Evolutionary conservation across 2,888 invertebrate species (phyloP), one percentile per base, ranked within the genome.

Genomic region (Mythimna albipuncta): DNA sequence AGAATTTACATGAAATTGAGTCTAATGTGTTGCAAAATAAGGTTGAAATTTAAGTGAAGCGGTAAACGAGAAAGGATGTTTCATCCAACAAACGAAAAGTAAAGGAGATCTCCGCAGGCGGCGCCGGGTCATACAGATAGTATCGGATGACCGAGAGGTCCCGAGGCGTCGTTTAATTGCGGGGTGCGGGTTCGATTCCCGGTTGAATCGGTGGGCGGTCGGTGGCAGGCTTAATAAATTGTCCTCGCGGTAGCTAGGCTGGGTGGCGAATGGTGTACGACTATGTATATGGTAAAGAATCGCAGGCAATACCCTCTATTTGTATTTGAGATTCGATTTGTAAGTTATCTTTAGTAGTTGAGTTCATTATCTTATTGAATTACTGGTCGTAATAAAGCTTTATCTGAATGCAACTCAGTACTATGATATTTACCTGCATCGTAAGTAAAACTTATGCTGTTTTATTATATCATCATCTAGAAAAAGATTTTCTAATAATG

Each of bases 91-190:
- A 68, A 32, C 68, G 61, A 52, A 78, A 75, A 79, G 79, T 87
- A 87, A 87, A 90, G 89, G 87, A 89, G 88, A 89, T 89, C 90
- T 89, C 89, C 84, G 85, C 91, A 91, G 91, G 91, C 92, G 92
- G 91, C 89, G 87, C 85, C 85, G 90, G 93, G 93, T 93, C 93
- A 91, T 86, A 88, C 84, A 88, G 93, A 93, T 92, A 89, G 91
- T 91, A 93, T 93, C 93, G 85, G 86, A 89, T 93, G 93, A 93
- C 93, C 93, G 88, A 89, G 89, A 90, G 92, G 90, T 89, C 93
- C 93, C 77, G 89, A 89, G 93, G 93, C 93, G 90, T 92, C 92
- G 90, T 94, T 94, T 94, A 94, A 94, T 94, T 94, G 94, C 91
- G 85, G 91, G 87, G 87, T 89, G 89, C 90, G 88, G 90, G 92